Base-by-base conservation (phyloP, 1,140 invertebrate genomes). In the Euwallacea similis region DNA sequence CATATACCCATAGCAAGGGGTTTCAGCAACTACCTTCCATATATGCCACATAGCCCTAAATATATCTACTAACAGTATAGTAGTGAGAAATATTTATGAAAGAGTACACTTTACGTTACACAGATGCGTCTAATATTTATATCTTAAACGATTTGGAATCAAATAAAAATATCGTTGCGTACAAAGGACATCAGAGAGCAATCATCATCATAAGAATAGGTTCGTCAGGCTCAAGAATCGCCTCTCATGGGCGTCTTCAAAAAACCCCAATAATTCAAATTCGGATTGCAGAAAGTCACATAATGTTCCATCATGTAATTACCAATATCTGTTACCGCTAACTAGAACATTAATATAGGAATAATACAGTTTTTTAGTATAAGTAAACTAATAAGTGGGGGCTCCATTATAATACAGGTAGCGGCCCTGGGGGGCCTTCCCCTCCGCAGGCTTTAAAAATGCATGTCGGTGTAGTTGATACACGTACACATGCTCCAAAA, bases 121-220 rank as follows among this genome's bases (percentile, higher is more conserved):
- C 21, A 33, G 21, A 33, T 33, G 21, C 4, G 21, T 33, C 21
- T 33, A 33, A 33, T 33, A 33, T 33, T 33, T 33, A 33, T 33
- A 50, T 50, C 46, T 3, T 10, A 50, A 13, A 50, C 2, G 46
- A 50, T 13, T 50, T 50, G 46, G 9, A 50, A 50, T 11, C 46
- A 50, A 11, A 50, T 50, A 50, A 50, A 50, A 50, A 50, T 50
- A 50, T 50, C 46, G 46, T 50, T 50, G 46, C 46, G 46, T 50
- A 13, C n/a, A 13, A 50, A 10, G 13, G 46, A 50, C 9, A 50
- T 10, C 46, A 50, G 46, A 50, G 46, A 50, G 46, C 46, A 50
- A 50, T 50, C 13, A 50, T 50, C 13, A 50, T 50, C 46, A 50
- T 50, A 50, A 50, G 46, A 50, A 50, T 13, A 50, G 46, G 9